Base-by-base conservation (phyloP, 2,888 invertebrate species). In the Amiota communis region DNA sequence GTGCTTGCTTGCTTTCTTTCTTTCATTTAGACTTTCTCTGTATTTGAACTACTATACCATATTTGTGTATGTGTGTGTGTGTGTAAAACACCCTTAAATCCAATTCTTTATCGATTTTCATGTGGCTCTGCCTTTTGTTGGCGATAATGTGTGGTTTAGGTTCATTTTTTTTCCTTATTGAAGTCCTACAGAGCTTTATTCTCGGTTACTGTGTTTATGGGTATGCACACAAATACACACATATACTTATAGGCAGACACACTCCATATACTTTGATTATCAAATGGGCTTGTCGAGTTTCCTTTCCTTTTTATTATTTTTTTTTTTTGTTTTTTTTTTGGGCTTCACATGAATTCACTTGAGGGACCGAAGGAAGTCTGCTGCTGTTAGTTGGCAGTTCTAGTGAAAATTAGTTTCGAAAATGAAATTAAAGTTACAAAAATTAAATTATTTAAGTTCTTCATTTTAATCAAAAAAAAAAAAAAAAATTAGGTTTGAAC, bases 71-170 rank as follows among this genome's bases (percentile, higher is more conserved):
- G 46, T 65, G 17, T 71, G 49, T 64, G 71, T 63, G 56, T 56
- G 17, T 64, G 12, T 36, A 57, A 48, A 80, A 80, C 85, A 85
- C 83, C 83, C 83, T 85, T 83, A 83, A 83, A 84, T 85, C 81
- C 79, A 80, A 79, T 83, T 85, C 80, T 84, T 73, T 85, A 83
- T 83, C 85, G 83, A 83, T 83, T 83, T 83, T 76, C 83, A 82
- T 81, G 82, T 63, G 36, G 17, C 59, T 20, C 12, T 59, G 20
- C 12, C 20, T 20, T 53, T n/a, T 53, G 53, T 53, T 11, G 23
- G 17, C 48, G 17, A 49, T 36, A 46, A 64, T 65, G 46, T 59
- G 6, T 23, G 17, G 61, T 49, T 61, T 64, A 56, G 12, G 12
- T 71, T 70, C 70, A 73, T 78, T 78, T 78, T 56, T 71, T 77